Base-by-base conservation (phyloP, 2,113 vertebrate genomes). In the Phrynosoma blainvillii region DNA sequence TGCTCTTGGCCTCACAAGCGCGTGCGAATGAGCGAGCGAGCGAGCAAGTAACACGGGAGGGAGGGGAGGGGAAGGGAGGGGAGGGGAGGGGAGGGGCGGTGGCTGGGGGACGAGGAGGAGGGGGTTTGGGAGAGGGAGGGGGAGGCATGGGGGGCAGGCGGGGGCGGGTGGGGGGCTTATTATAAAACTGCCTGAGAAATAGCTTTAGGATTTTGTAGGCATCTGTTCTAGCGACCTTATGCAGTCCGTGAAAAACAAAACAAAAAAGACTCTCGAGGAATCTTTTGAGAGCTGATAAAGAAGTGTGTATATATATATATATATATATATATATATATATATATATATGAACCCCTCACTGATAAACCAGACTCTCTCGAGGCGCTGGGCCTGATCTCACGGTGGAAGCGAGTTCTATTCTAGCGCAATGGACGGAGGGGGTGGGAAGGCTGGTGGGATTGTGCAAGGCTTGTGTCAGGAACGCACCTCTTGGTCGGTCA, bases 121-220 rank as follows among this genome's bases (percentile, higher is more conserved):
- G 85, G 85, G 89, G 90, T n/a, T n/a, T n/a, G n/a, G n/a, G n/a
- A n/a, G n/a, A n/a, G n/a, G n/a, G n/a, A n/a, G n/a, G n/a, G n/a
- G n/a, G n/a, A n/a, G n/a, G n/a, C n/a, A n/a, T n/a, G 79, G 91
- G 89, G 62, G 75, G 65, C 66, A 52, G 73, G 79, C n/a, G 62
- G 88, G 79, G 84, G 65, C n/a, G n/a, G n/a, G n/a, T n/a, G 73
- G 85, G 85, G 62, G 9, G 27, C 73, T 83, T 71, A 91, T 92
- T 87, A 65, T 93, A 89, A 94, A 47, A 94, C 94, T 93, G 93
- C 94, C 93, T 93, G 94, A 93, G 89, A 92, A 94, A 91, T 94
- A 95, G 94, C 94, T 95, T 93, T 95, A 94, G 93, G 93, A 92
- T 95, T 93, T 89, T 91, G 94, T 94, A 95, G 93, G 92, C 93